These are phyloP conservation scores for Poeciliopsis presidionis DNA, from an alignment of 2,797 vertebrate genomes.

Conservation along the genomic window DNA sequence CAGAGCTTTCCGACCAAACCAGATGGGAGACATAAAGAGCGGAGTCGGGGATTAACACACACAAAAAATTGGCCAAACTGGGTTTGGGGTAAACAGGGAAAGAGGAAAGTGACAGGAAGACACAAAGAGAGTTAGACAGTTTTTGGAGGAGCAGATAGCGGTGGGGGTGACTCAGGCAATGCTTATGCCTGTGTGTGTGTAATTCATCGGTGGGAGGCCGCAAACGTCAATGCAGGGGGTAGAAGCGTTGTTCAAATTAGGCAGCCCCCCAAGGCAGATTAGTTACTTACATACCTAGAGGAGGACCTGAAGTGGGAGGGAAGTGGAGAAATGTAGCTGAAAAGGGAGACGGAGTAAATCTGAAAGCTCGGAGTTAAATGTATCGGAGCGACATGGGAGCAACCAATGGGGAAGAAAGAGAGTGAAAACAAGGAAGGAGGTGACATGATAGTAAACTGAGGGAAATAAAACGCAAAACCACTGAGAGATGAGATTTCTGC, in stretches of 20 bases:
- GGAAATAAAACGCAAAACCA: constrained; percentile 43
- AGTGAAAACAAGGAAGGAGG: constrained; percentile 2
- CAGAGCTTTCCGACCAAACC: constrained; percentile 26
- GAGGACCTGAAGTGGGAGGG: constrained; percentile 25
- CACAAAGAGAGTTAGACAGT: constrained; percentile 45
- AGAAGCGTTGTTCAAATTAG: constrained; percentile 64
- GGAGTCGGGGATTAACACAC: constrained; percentile 14
- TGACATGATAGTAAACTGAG: constrained; percentile 15
- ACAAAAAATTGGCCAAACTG: constrained; percentile 5
- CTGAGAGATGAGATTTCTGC: constrained; percentile 45
- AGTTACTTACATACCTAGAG: constrained; percentile 60
- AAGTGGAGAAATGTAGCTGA: constrained; percentile 8
- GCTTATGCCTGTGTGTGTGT: constrained; percentile 34
- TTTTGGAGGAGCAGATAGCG: constrained; percentile 31
- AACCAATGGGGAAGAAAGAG: not conserved
- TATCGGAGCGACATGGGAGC: constrained; percentile 18
- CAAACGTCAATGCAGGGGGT: constrained; percentile 75
- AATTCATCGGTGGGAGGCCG: constrained; percentile 62
- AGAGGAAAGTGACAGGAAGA: constrained; percentile 29
- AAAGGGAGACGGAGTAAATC: constrained; percentile 14
- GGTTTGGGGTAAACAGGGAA: constrained; percentile 7
- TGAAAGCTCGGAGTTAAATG: not conserved
- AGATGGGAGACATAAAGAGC: constrained; percentile 40
- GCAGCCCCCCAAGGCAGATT: constrained; percentile 57
- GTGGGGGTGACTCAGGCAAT: constrained; percentile 30